These are phyloP conservation scores for Danio aesculapii DNA, from an alignment of 2,797 vertebrate species.

Conservation along the genomic window DNA sequence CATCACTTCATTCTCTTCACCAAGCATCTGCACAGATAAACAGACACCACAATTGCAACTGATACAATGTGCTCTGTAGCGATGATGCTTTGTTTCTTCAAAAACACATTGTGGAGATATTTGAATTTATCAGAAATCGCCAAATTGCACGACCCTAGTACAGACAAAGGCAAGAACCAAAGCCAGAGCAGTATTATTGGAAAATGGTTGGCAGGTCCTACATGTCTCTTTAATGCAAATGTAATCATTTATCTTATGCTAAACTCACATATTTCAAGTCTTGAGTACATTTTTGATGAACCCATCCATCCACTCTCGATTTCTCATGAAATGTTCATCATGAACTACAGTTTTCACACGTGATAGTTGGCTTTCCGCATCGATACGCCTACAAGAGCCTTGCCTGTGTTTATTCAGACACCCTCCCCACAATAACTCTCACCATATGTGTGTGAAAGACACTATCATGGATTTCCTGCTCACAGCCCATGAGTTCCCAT, in stretches of 20 bases:
- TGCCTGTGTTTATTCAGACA: slow-evolving; percentile 57
- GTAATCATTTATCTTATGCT: background rate
- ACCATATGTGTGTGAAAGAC: slow-evolving; percentile 53
- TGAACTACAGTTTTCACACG: slow-evolving; percentile 36
- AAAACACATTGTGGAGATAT: too few species aligned
- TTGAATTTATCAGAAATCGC: too few species aligned
- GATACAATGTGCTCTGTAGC: too few species aligned
- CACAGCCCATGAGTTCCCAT: background rate
- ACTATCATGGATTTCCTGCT: background rate
- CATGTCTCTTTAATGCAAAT: background rate
- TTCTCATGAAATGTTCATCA: background rate
- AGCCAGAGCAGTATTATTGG: too few species aligned
- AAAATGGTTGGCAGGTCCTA: background rate
- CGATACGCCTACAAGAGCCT: slow-evolving; percentile 56
- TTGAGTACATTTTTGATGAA: background rate
- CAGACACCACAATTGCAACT: too few species aligned
- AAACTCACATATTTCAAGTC: background rate
- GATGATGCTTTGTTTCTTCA: too few species aligned
- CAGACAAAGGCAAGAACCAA: too few species aligned
- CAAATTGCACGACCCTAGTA: too few species aligned
- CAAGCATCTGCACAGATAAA: too few species aligned
- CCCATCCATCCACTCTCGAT: background rate
- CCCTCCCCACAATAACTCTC: slow-evolving; percentile 58
- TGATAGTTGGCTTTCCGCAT: slow-evolving; percentile 55
- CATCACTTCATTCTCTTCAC: too few species aligned